Percentiles rank a stretch among this genome's conserved stretches.
Evolutionary conservation across 2,888 invertebrate genomes (phyloP).

Genomic region (Cosmia trapezina): DNA sequence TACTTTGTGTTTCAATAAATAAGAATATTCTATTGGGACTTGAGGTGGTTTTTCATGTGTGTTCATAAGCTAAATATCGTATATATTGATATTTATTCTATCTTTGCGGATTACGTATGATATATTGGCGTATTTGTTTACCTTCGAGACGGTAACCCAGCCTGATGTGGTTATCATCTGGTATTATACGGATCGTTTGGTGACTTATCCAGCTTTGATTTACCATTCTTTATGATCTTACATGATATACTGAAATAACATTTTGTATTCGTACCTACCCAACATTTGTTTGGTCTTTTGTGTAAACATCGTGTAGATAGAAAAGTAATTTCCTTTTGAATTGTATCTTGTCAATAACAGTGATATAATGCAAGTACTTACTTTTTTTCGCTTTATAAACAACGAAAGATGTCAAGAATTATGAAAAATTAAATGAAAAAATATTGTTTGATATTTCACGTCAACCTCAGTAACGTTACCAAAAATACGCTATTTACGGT

Average conservation of each 20-base stretch:
- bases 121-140: constrained; percentile 50
- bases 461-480: not conserved
- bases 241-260: constrained; percentile 16
- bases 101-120: constrained; percentile 32
- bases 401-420: not conserved
- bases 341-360: constrained; percentile 16
- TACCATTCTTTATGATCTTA: constrained; percentile 11
- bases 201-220: constrained; percentile 38
- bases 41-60: constrained; percentile 40
- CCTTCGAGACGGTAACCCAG: constrained; percentile 27
- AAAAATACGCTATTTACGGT: no score
- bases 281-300: constrained; percentile 7
- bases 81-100: constrained; percentile 48
- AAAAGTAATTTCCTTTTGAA: constrained; percentile 22
- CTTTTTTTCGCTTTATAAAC: no score
- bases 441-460: not conserved
- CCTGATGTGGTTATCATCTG: constrained; percentile 37
- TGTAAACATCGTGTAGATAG: not conserved
- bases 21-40: constrained; percentile 46
- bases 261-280: not conserved
- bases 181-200: constrained; percentile 30
- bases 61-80: constrained; percentile 50
- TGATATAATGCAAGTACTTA: not conserved
- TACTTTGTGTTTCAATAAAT: constrained; percentile 57
- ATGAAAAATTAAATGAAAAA: not conserved